Conservation (phyloP, 2,797 vertebrate genomes). For the Protonibea diacanthus region DNA sequence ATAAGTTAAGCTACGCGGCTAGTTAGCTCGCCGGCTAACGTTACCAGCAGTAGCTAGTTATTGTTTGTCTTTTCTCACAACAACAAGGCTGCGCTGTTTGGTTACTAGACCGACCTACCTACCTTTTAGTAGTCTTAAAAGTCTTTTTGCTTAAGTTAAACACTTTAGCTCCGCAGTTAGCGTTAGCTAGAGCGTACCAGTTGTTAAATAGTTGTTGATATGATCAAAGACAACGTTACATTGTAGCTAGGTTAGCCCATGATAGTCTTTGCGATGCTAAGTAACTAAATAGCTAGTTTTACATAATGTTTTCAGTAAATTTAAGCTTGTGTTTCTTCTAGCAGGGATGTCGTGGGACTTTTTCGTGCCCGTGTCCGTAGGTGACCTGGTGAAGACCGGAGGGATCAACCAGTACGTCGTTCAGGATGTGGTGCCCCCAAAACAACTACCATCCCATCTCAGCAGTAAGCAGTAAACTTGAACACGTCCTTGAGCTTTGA, state of each 20-base stretch:
- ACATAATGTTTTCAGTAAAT: background rate
- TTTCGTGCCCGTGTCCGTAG: conserved; percentile 85
- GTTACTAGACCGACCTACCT: accelerated
- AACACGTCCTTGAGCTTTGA: background rate
- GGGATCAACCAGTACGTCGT: conserved; percentile 92
- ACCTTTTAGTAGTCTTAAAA: too few species aligned
- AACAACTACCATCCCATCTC: conserved; percentile 84
- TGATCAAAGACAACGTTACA: too few species aligned
- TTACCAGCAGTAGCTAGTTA: too few species aligned
- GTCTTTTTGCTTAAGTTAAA: too few species aligned
- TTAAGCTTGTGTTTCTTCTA: background rate
- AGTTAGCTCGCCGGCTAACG: conserved; percentile 21
- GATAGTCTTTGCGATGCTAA: background rate
- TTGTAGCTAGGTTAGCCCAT: too few species aligned
- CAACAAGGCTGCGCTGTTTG: background rate
- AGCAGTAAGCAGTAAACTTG: conserved; percentile 81
- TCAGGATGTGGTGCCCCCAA: conserved; percentile 86
- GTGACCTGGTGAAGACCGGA: conserved; percentile 89
- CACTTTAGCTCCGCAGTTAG: too few species aligned
- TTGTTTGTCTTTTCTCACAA: background rate
- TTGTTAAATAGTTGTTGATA: too few species aligned
- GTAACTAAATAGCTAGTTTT: background rate
- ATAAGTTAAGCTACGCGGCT: conserved; percentile 6
- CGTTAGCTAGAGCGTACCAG: too few species aligned
- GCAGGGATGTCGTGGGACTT: conserved; percentile 90